Conservation (phyloP, 2,797 vertebrate species). For the Cyprinodon diabolis region DNA sequence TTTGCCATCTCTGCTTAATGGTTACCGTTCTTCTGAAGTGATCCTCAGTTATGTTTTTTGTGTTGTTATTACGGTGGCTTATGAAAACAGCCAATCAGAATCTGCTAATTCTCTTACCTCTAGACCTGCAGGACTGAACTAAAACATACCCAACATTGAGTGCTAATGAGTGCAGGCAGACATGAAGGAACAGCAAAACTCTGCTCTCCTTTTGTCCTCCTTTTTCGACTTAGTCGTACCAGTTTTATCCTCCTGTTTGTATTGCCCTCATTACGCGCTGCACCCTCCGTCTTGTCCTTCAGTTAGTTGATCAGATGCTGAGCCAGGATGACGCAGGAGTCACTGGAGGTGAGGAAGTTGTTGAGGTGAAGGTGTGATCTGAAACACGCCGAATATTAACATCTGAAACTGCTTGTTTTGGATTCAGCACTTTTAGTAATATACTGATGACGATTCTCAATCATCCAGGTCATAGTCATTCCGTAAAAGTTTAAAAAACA, state of each 20-base stretch:
- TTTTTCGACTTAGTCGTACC: neutral
- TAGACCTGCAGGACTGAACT: no score
- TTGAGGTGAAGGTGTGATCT: neutral
- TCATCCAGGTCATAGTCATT: no score
- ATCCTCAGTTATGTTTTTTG: no score
- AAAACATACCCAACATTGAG: neutral
- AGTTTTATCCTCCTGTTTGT: neutral
- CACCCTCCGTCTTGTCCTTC: neutral
- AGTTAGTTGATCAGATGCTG: neutral
- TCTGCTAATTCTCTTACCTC: no score
- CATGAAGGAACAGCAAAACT: neutral
- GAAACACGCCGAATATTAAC: no score
- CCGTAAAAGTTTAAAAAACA: no score
- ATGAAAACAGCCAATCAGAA: no score
- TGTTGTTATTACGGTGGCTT: no score
- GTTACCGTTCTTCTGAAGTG: no score
- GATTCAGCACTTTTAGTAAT: neutral
- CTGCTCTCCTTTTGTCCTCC: neutral
- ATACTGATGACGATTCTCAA: no score
- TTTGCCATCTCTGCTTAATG: no score
- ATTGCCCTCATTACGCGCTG: neutral
- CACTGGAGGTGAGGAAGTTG: constrained; percentile 12
- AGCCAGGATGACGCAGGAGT: neutral
- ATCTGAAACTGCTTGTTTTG: no score
- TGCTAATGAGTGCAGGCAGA: neutral